These are phyloP conservation scores for Recurvirostra avosetta DNA, from an alignment of 2,113 vertebrate species.

Conservation along the genomic window DNA sequence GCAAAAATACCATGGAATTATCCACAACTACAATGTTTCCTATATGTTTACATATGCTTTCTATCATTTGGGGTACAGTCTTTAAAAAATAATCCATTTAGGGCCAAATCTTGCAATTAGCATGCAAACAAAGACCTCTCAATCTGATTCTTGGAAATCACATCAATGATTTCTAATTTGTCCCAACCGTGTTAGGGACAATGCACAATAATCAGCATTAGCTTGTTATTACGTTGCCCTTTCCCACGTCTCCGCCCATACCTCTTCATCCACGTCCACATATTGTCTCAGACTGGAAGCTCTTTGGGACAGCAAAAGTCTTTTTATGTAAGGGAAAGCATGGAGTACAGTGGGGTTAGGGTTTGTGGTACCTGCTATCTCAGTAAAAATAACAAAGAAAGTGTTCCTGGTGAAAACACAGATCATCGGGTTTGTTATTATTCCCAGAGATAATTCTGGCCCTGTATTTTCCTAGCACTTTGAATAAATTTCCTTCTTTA, in stretches of 20 bases:
- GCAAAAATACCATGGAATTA: background rate
- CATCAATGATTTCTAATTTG: background rate
- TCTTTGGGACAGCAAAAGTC: background rate
- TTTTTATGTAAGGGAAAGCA: background rate
- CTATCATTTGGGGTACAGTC: background rate
- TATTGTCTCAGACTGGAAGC: background rate
- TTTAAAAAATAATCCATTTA: background rate
- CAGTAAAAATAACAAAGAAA: background rate
- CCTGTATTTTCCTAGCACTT: background rate
- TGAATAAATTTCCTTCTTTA: background rate
- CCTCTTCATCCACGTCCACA: background rate
- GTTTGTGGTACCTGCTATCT: background rate
- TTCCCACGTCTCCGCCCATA: background rate
- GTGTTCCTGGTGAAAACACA: background rate
- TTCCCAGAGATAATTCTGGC: background rate
- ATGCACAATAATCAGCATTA: accelerated
- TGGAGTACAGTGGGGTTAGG: background rate
- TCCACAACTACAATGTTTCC: background rate
- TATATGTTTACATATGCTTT: background rate
- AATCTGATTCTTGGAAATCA: background rate
- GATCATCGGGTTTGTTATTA: background rate
- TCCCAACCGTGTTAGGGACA: background rate
- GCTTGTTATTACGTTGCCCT: background rate
- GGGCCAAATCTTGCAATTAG: background rate
- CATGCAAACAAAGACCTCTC: background rate